Base-by-base conservation (phyloP, 2,797 vertebrate species). In the Lagodon rhomboides region DNA sequence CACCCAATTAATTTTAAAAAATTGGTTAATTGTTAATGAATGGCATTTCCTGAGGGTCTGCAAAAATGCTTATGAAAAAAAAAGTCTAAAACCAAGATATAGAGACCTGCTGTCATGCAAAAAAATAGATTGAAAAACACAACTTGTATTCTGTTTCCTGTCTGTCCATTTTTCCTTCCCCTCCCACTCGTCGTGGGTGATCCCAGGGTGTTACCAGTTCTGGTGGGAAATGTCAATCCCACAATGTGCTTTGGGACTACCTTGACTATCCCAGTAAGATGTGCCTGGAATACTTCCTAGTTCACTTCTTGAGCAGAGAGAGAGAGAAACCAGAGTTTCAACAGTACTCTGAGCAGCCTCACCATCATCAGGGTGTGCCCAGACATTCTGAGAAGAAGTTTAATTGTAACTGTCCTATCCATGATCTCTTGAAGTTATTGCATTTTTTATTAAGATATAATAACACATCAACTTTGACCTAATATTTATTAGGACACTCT, bases 221-320 rank as follows among this genome's bases (percentile, higher is more conserved):
- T 62, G 54, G 68, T 54, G 56, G 27, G 16, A 53, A n/a, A 51
- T 73, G 56, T 18, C 63, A 75, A 46, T 72, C 64, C 23, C 50
- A 38, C 5, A 49, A 7, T 0, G 4, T 50, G 62, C 17, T 68
- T 22, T 23, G 43, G 41, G n/a, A 65, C 34, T 66, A 18, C 49
- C 25, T 59, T 6, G 3, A 17, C 25, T 50, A 56, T 73, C 60
- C 44, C 5, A 6, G 58, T 38, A 46, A 27, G 50, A 70, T 66
- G 47, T 54, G 49, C 47, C 51, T 23, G 8, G 18, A 73, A 46
- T 69, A 66, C 15, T 25, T 68, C 41, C 25, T 12, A 53, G 27
- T 51, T 18, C 27, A 58, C 58, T 43, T 67, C 43, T 62, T n/a
- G 44, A 67, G 61, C 64, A 69, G 34, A n/a, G n/a, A n/a, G n/a